Percentiles rank a stretch among this genome's conserved stretches.
phyloP scores from a whole-genome alignment of 1,140 invertebrate genomes.

The Microvelia longipes region DNA sequence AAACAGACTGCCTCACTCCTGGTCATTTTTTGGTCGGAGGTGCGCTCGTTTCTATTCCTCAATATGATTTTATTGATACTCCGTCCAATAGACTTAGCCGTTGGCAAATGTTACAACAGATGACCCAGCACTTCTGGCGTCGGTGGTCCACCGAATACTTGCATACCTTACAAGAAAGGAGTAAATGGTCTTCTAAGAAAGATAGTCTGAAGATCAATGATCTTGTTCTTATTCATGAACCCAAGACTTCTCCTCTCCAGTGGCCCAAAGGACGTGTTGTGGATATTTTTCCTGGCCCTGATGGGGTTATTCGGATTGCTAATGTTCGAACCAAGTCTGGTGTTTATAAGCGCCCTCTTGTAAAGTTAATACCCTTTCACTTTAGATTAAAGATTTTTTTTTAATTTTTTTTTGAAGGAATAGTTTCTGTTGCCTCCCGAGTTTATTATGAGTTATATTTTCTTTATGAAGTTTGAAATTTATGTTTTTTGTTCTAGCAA shows the following conservation, averaged over 20 bases:
- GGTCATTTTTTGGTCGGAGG: background rate
- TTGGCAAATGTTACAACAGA: slow-evolving; percentile 12
- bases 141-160: slow-evolving; percentile 13
- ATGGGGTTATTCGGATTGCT: background rate
- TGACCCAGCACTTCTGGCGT: slow-evolving; percentile 13
- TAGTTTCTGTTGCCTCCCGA: too few species aligned
- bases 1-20: slow-evolving; percentile 4
- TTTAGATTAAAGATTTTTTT: too few species aligned
- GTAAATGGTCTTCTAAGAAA: slow-evolving; percentile 10
- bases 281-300: background rate
- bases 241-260: background rate
- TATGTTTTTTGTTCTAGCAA: too few species aligned
- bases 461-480: too few species aligned
- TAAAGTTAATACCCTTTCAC: background rate
- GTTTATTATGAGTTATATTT: too few species aligned
- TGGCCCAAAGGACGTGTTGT: slow-evolving; percentile 17
- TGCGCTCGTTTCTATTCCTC: slow-evolving; percentile 16
- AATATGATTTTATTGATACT: slow-evolving; percentile 19
- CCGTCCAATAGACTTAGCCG: slow-evolving; percentile 1
- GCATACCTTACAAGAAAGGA: slow-evolving; percentile 6
- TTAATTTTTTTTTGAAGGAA: too few species aligned
- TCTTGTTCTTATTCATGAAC: slow-evolving; percentile 9
- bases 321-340: background rate
- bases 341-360: background rate
- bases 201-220: slow-evolving; percentile 6